phyloP scores from a whole-genome alignment of 2,113 vertebrate genomes.

The Eubucco bourcierii region DNA sequence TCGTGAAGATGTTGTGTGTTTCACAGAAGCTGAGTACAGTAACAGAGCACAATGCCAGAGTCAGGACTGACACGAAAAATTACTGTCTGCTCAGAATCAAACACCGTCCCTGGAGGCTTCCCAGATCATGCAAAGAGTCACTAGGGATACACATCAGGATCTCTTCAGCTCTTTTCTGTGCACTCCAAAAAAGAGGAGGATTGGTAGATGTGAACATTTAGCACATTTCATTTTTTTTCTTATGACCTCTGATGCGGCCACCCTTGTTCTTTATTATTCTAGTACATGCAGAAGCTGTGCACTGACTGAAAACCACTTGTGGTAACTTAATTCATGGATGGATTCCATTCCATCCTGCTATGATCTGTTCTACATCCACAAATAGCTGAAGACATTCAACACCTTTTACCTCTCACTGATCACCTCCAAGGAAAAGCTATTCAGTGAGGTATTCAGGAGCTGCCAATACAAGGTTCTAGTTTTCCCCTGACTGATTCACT shows the following conservation, averaged over 20 bases:
- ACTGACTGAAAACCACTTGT: slow-evolving; percentile 15
- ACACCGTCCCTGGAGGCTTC: neutral
- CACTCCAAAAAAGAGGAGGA: neutral
- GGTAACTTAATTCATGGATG: neutral
- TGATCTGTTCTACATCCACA: neutral
- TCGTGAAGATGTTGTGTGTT: neutral
- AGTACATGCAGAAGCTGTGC: neutral
- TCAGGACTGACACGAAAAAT: neutral
- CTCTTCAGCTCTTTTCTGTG: neutral
- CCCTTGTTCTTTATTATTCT: slow-evolving; percentile 33
- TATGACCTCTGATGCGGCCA: neutral
- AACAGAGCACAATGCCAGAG: neutral
- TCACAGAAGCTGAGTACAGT: neutral
- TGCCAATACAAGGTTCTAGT: neutral
- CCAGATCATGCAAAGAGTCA: fast-evolving
- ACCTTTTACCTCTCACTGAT: slow-evolving; percentile 22
- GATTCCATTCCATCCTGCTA: neutral
- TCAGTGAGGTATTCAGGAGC: neutral
- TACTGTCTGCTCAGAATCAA: neutral
- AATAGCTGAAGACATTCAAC: slow-evolving; percentile 31
- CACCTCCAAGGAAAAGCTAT: slow-evolving; percentile 25
- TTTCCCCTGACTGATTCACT: neutral
- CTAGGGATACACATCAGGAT: neutral
- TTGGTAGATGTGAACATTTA: neutral
- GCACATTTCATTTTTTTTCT: neutral